Conservation (phyloP, 2,113 vertebrate species). For the Empidonax traillii region DNA sequence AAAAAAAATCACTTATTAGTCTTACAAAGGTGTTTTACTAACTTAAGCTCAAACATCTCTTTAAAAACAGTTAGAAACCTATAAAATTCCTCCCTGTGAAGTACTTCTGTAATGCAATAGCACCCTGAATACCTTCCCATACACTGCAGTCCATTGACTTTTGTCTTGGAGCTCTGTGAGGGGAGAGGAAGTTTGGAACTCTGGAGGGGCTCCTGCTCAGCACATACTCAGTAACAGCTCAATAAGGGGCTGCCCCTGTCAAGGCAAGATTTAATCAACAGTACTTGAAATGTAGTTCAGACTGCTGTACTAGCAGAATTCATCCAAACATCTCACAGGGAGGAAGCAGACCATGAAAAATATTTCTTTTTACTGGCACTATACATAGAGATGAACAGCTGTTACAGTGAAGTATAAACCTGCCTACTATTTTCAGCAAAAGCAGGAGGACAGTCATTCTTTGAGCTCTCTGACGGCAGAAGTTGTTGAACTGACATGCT, state of each 20-base stretch:
- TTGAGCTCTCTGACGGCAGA: not conserved
- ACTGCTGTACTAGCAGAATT: constrained; percentile 35
- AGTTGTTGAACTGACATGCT: not conserved
- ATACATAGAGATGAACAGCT: constrained; percentile 45
- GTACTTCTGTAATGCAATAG: not conserved
- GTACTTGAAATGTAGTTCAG: not conserved
- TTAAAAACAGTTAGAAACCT: not conserved
- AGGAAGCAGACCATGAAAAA: constrained; percentile 42
- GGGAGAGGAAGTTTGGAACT: not conserved
- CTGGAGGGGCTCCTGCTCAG: not conserved
- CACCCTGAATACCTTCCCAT: not conserved
- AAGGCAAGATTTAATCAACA: constrained; percentile 10
- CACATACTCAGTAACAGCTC: not conserved
- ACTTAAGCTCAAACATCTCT: not conserved
- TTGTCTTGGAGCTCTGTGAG: not conserved
- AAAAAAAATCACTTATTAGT: not conserved
- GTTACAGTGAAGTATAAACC: constrained; percentile 14
- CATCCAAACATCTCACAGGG: not conserved
- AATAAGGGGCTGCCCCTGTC: not conserved
- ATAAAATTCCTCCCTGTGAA: not conserved
- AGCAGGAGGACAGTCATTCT: constrained; percentile 23
- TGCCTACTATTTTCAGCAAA: constrained; percentile 39
- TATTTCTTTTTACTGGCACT: constrained; percentile 50
- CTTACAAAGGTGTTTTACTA: not conserved
- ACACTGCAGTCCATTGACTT: not conserved